Base-by-base conservation (phyloP, 2,888 invertebrate species). In the Lottia scabra region DNA sequence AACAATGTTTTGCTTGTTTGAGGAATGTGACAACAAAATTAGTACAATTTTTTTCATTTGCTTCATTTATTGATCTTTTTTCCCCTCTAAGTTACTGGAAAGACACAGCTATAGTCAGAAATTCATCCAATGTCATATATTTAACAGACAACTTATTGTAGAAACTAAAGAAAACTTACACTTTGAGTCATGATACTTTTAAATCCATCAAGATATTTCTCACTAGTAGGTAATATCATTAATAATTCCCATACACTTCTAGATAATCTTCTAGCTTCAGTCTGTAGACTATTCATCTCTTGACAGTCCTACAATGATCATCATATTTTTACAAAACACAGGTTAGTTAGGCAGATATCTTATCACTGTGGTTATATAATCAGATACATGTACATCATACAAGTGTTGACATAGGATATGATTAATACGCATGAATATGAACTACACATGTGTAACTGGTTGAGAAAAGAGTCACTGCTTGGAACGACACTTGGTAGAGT, bases 221-320 rank as follows among this genome's bases (percentile, higher is more conserved):
- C 96, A 90, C 95, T 96, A 0, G 97, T 95, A 0, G 98, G 97
- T 68, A 98, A 91, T 76, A 97, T 92, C 87, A 96, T 96, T 30
- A 98, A 91, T 68, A 97, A 95, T 85, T 97, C 97, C 98, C 97
- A 98, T 0, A 98, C 97, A 63, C 96, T 93, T 44, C 97, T 92
- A 0, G 97, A 97, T 67, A 97, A 90, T 0, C 96, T 93, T 88
- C 96, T 96, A 0, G 96, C 96, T 73, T 87, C 87, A 23, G 85
- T 85, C 74, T 87, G 84, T 45, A 86, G 76, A 70, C 84, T 83
- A 70, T 83, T 80, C 45, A 81, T 75, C 72, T 87, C 87, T 72
- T 87, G 86, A 30, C 81, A 84, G 70, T 87, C 87, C 87, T 86
- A 72, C n/a, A 71, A 23, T 23, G 15, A 56, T 26, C 62, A 13